A percentile compares a stretch with the other conserved stretches of the same genome.
phyloP scores from a whole-genome alignment of 2,113 vertebrate genomes.

The Tamias sibiricus region DNA sequence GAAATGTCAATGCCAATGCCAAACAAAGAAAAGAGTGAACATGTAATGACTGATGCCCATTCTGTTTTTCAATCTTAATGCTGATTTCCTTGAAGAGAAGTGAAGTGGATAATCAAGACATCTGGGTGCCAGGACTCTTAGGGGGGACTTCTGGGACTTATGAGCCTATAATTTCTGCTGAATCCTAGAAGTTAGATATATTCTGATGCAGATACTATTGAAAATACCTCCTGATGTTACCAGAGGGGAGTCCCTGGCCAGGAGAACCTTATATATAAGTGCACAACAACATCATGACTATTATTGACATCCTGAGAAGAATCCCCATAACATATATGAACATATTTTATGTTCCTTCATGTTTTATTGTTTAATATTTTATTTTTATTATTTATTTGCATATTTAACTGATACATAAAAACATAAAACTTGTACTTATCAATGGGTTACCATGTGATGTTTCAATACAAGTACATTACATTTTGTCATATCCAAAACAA shows the following conservation, averaged over 20 bases:
- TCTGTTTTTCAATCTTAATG: neutral
- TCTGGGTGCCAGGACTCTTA: neutral
- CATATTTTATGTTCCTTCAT: neutral
- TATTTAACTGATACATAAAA: neutral
- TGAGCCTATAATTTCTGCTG: neutral
- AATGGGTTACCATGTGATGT: neutral
- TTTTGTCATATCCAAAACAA: neutral
- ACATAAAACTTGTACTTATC: neutral
- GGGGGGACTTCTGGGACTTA: neutral
- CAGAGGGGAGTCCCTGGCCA: neutral
- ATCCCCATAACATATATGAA: neutral
- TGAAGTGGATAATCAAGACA: neutral
- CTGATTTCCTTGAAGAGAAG: neutral
- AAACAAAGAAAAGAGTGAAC: neutral
- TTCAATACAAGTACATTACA: too few species aligned
- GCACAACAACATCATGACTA: neutral
- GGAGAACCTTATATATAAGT: neutral
- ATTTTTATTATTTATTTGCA: neutral
- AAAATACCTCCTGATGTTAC: conserved; percentile 23
- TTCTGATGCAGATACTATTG: neutral
- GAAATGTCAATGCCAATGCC: neutral
- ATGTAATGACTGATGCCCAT: neutral
- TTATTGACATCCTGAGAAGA: neutral
- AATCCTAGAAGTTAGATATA: neutral
- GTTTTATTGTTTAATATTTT: neutral